These are phyloP conservation scores for Dione juno DNA, from an alignment of 2,888 invertebrate genomes.

Conservation along the genomic window DNA sequence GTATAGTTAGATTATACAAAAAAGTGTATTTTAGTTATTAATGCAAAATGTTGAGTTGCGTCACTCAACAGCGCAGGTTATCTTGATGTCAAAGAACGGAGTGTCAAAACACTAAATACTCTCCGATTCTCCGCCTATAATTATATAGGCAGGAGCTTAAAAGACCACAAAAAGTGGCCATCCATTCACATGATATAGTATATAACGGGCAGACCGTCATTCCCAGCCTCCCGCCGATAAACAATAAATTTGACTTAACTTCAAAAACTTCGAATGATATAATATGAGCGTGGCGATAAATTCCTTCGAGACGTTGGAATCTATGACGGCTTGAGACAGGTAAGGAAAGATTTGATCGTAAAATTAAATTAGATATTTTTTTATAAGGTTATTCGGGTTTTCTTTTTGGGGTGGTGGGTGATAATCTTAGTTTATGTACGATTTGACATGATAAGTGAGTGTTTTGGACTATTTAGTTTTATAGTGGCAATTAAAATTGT, in stretches of 20 bases:
- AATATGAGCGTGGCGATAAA: slow-evolving; percentile 63
- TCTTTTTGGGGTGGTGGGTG: slow-evolving; percentile 47
- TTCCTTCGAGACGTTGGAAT: slow-evolving; percentile 65
- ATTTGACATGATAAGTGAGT: slow-evolving; percentile 21
- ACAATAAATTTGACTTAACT: slow-evolving; percentile 68
- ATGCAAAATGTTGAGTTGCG: too few species aligned
- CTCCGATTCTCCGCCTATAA: too few species aligned
- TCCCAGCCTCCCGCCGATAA: slow-evolving; percentile 53
- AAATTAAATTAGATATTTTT: slow-evolving; percentile 71
- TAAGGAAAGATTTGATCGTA: slow-evolving; percentile 57
- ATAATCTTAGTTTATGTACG: slow-evolving; percentile 19
- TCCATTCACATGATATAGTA: background rate
- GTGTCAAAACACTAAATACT: too few species aligned
- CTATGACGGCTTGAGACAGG: slow-evolving; percentile 70
- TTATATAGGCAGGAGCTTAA: too few species aligned
- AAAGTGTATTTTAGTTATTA: too few species aligned
- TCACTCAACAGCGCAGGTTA: too few species aligned
- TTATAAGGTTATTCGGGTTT: slow-evolving; percentile 56
- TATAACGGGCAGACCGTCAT: slow-evolving; percentile 37
- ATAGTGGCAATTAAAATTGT: slow-evolving; percentile 8
- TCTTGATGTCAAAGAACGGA: too few species aligned
- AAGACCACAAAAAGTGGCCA: too few species aligned
- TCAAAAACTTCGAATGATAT: slow-evolving; percentile 69
- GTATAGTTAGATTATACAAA: too few species aligned
- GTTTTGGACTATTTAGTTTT: slow-evolving; percentile 20